Evolutionary conservation across 1,140 invertebrate species (phyloP).

Genomic region (Drosophila watanabei): DNA sequence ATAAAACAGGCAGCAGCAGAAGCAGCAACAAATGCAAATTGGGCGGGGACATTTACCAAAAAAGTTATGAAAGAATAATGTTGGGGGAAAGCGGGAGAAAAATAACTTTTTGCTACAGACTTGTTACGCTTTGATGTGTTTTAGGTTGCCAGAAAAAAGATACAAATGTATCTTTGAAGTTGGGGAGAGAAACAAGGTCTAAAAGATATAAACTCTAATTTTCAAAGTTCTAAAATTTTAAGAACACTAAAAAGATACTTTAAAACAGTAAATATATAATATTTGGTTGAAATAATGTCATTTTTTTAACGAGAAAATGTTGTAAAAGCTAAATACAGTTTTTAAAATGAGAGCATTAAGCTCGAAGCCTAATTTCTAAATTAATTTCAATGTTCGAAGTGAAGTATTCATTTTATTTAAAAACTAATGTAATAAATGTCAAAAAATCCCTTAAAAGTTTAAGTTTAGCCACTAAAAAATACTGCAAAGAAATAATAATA

Average conservation of each 20-base stretch:
- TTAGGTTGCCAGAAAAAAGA: background rate
- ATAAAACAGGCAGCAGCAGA: constrained; percentile 3
- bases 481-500: background rate
- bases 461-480: background rate
- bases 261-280: background rate
- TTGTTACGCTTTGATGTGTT: constrained; percentile 68
- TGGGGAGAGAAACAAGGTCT: background rate
- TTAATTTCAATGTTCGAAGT: background rate
- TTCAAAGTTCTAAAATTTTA: background rate
- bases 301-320: background rate
- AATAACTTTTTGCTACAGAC: constrained; percentile 4
- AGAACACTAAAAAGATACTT: background rate
- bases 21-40: constrained; percentile 27
- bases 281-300: background rate
- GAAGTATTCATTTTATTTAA: background rate
- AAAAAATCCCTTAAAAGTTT: background rate
- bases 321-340: background rate
- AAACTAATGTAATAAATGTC: background rate
- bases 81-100: background rate
- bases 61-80: constrained; percentile 32
- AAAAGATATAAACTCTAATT: background rate
- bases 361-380: background rate
- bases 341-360: too few relatives aligned
- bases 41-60: constrained; percentile 29
- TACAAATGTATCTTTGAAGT: background rate